Conservation (phyloP, 2,888 invertebrate species). For the Autographa gamma region DNA sequence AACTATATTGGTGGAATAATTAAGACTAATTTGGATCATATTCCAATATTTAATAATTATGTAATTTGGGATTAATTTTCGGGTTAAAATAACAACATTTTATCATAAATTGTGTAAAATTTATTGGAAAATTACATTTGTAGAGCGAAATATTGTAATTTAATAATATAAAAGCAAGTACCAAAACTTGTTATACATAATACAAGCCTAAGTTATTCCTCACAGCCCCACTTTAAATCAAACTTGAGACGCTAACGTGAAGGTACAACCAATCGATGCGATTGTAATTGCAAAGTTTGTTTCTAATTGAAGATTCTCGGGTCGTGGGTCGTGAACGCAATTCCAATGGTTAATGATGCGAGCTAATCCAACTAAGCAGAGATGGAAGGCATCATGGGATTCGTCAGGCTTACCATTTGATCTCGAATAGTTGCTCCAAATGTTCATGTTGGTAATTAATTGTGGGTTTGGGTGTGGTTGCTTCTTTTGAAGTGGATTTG, state of each 20-base stretch:
- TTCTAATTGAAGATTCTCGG: constrained; percentile 84
- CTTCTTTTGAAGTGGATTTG: neutral
- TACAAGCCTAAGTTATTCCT: constrained; percentile 40
- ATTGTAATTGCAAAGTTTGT: constrained; percentile 83
- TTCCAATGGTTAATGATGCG: constrained; percentile 86
- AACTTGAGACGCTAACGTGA: constrained; percentile 58
- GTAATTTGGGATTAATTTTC: neutral
- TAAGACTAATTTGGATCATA: neutral
- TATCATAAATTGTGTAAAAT: too few species aligned
- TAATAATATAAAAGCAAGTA: constrained; percentile 14
- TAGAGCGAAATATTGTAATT: too few species aligned
- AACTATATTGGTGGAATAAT: constrained; percentile 34
- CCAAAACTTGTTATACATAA: constrained; percentile 26
- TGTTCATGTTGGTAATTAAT: constrained; percentile 54
- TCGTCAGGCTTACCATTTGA: constrained; percentile 75
- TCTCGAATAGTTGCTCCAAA: constrained; percentile 68
- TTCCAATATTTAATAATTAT: neutral
- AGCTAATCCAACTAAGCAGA: constrained; percentile 85
- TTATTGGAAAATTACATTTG: too few species aligned
- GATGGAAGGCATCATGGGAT: constrained; percentile 76
- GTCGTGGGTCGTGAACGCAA: constrained; percentile 79
- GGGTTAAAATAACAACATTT: constrained; percentile 19
- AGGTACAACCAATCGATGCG: constrained; percentile 69
- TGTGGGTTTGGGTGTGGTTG: constrained; percentile 41
- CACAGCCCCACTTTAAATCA: constrained; percentile 55